These are phyloP conservation scores for Crossaster papposus DNA, from an alignment of 53 echinoderm and acorn worm species.

Conservation along the genomic window DNA sequence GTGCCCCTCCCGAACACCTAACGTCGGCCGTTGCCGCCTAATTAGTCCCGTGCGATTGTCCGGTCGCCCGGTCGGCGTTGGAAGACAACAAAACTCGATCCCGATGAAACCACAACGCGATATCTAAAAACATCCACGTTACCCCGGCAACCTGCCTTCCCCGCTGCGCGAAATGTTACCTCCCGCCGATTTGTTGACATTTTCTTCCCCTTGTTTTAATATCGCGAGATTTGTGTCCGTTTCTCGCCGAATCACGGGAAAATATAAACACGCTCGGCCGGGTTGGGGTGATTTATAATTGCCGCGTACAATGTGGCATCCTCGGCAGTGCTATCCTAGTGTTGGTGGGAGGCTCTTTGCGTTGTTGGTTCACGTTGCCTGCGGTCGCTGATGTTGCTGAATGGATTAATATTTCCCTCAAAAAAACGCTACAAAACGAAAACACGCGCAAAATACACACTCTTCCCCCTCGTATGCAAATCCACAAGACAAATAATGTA, in stretches of 20 bases:
- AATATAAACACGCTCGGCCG: conserved; percentile 30
- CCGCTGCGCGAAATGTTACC: conserved; percentile 53
- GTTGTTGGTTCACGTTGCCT: neutral
- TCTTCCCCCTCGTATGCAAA: neutral
- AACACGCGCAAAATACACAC: neutral
- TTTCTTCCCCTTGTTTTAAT: conserved; percentile 55
- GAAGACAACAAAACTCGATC: conserved; percentile 22
- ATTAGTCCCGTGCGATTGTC: conserved; percentile 10
- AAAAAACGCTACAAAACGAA: neutral
- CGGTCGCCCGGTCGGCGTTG: neutral
- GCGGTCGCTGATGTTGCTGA: neutral
- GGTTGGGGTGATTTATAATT: neutral
- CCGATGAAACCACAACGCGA: neutral
- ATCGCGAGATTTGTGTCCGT: conserved; percentile 50
- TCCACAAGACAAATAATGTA: neutral
- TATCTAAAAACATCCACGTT: neutral
- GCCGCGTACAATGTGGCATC: neutral
- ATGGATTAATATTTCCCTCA: neutral
- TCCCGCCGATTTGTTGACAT: conserved; percentile 61
- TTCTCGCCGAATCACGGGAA: conserved; percentile 49
- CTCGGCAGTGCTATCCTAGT: neutral
- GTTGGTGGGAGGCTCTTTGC: neutral
- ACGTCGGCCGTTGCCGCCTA: neutral
- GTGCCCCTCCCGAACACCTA: conserved; percentile 17
- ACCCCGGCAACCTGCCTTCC: conserved; percentile 12